A percentile compares a stretch with the other conserved stretches of the same genome.
Evolutionary conservation across 2,113 vertebrate genomes (phyloP).

Genomic region (Callospermophilus lateralis): DNA sequence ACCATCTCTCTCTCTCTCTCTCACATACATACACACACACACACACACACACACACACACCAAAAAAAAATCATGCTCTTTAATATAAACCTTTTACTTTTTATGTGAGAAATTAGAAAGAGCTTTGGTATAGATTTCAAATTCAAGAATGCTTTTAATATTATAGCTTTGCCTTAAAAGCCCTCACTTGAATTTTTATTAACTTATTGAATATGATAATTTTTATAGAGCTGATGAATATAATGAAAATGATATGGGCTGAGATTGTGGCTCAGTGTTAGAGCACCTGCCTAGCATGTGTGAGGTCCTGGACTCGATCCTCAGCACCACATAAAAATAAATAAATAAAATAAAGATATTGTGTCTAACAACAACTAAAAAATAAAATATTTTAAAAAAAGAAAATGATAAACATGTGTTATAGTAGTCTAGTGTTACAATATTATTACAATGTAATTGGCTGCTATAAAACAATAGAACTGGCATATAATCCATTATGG

Average conservation of each 20-base stretch:
- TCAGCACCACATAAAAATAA: no score
- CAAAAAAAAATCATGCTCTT: not conserved
- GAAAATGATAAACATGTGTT: not conserved
- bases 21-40: no score
- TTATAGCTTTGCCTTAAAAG: slow-evolving; percentile 28
- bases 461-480: not conserved
- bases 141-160: slow-evolving; percentile 54
- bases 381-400: no score
- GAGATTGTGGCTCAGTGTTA: no score
- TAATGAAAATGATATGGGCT: not conserved
- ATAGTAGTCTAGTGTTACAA: not conserved
- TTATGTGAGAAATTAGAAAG: not conserved
- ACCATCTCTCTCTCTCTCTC: no score
- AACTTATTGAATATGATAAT: not conserved
- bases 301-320: no score
- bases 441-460: not conserved
- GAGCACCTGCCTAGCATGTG: no score
- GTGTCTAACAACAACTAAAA: no score
- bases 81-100: not conserved
- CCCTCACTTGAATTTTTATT: not conserved
- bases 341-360: no score
- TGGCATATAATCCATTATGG: not conserved
- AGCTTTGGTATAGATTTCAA: slow-evolving; percentile 46
- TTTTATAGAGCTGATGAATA: not conserved
- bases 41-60: no score